A percentile compares a stretch with the other conserved stretches of the same genome.
Evolutionary conservation across 2,113 vertebrate genomes (phyloP).

Genomic region (Sorex fumeus): DNA sequence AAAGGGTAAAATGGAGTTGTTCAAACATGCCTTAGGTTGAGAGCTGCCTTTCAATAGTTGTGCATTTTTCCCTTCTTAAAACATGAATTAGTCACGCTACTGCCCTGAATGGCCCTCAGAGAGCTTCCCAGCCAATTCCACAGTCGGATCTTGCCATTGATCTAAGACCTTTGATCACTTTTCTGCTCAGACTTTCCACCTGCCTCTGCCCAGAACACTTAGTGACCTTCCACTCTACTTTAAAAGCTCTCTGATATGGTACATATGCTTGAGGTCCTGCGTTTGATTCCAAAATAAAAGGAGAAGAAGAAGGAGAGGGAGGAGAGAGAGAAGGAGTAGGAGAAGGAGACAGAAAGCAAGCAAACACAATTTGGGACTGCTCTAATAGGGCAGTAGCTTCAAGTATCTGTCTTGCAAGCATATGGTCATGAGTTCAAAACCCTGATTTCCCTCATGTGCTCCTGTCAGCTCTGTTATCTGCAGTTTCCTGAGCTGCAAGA

Average conservation of each 20-base stretch:
- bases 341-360: too few relatives aligned
- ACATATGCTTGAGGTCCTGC: too few relatives aligned
- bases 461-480: too few relatives aligned
- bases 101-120: background rate
- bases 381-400: too few relatives aligned
- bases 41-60: conserved; percentile 17
- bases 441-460: too few relatives aligned
- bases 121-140: background rate
- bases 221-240: background rate
- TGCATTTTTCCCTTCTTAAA: background rate
- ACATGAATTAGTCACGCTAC: background rate
- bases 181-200: background rate
- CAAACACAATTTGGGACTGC: too few relatives aligned
- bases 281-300: too few relatives aligned
- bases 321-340: too few relatives aligned
- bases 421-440: too few relatives aligned
- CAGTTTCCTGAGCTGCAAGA: too few relatives aligned
- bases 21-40: background rate
- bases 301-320: too few relatives aligned
- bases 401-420: too few relatives aligned
- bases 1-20: background rate
- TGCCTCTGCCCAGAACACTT: background rate
- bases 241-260: background rate
- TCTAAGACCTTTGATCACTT: background rate
- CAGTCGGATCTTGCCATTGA: background rate